Base-by-base conservation (phyloP, 1,140 invertebrate genomes). In the Trichonephila clavata region DNA sequence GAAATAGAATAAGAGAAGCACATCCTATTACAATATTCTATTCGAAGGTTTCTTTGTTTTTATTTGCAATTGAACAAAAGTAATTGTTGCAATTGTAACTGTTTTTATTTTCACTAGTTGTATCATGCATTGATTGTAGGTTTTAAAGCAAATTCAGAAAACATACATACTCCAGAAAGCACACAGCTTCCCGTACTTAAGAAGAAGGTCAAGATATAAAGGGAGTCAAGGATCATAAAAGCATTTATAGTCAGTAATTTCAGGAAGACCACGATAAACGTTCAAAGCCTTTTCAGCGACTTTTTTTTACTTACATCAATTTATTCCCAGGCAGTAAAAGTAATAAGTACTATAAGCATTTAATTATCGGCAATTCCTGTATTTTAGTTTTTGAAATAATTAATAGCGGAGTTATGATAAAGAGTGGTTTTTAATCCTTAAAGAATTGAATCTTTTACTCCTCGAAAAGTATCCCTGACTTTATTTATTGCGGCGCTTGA, bases 391-490 rank as follows among this genome's bases (percentile, higher is more conserved):
- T 77, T 77, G 14, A 32, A 77, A 77, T 77, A 32, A 77, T 39
- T 77, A 77, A 77, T 77, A 32, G 32, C 4, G 71, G 18, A 7
- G 71, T 77, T 77, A 32, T 77, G 71, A 77, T 77, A 77, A 77
- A 77, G 71, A 18, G 32, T 32, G 71, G 71, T 77, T 27, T 77
- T 77, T 77, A 77, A 77, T 77, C 71, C 71, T 77, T 39, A 77
- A 77, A 32, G 71, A 77, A 77, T 77, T 16, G 27, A 27, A 39
- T 39, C 71, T 77, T 77, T 77, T 32, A 77, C 71, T 39, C 14
- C 27, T 18, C 71, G 27, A 77, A 77, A 77, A 77, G 18, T 39
- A 77, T 27, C 71, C 13, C 27, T 77, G 71, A 77, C 71, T 77
- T 77, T 39, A 77, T 77, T 77, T 77, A 77, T 77, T 77, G 18